A percentile compares a stretch with the other conserved stretches of the same genome.
Conservation (phyloP, 2,797 vertebrate genomes). For the Darevskia nairensis region DNA sequence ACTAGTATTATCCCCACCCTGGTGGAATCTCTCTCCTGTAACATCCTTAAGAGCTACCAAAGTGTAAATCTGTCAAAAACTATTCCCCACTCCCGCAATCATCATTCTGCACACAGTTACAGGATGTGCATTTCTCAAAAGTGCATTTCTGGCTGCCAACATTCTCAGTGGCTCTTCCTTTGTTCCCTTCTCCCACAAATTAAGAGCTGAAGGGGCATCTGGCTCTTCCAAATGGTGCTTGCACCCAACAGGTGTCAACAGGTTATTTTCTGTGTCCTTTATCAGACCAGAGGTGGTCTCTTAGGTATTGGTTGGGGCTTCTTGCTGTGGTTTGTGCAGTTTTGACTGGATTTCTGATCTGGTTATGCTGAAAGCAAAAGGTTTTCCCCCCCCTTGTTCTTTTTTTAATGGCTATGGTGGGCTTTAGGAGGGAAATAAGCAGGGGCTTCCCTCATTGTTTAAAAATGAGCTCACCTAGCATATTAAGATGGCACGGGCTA, state of each 20-base stretch:
- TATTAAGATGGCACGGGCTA: constrained; percentile 43
- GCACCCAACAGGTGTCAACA: constrained; percentile 52
- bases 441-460: constrained; percentile 48
- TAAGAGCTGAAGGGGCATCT: constrained; percentile 46
- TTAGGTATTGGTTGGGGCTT: constrained; percentile 46
- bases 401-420: constrained; percentile 39
- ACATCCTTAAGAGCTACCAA: constrained; percentile 51
- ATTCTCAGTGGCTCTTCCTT: constrained; percentile 25
- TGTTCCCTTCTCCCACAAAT: background rate
- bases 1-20: constrained; percentile 38
- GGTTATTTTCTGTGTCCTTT: constrained; percentile 57
- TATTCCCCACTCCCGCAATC: background rate
- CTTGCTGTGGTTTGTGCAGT: constrained; percentile 45
- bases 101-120: constrained; percentile 63
- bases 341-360: constrained; percentile 45
- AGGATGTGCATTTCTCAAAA: constrained; percentile 64
- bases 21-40: background rate
- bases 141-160: constrained; percentile 66
- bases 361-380: background rate
- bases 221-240: constrained; percentile 37
- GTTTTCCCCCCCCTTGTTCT: too few relatives aligned
- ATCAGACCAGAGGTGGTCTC: constrained; percentile 47
- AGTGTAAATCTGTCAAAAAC: constrained; percentile 66
- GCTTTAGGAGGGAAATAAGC: constrained; percentile 35
- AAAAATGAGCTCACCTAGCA: constrained; percentile 51